Base-by-base conservation (phyloP, 2,797 vertebrate genomes). In the Petrocephalus schoutedeni region DNA sequence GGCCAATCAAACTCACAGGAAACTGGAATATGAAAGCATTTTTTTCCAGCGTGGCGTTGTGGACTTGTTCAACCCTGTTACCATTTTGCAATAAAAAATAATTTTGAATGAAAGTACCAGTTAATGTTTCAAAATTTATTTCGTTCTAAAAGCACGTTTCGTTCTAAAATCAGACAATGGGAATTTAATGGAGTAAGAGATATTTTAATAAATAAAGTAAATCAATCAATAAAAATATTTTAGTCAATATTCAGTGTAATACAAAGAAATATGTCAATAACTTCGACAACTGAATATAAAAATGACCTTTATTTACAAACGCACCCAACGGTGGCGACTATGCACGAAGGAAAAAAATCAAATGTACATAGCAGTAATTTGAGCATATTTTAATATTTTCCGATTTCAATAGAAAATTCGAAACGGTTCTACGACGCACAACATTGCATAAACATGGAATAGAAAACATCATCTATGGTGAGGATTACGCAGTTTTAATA, bases 21-120 rank as follows among this genome's bases (percentile, higher is more conserved):
- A 87, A 87, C 67, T 6, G 86, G 67, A 71, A 91, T 23, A 71
- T 45, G 41, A 90, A 88, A 90, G 14, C 82, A 80, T 89, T 64
- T 84, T 86, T 74, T 89, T 84, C 85, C 77, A 86, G 88, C 21
- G 90, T 45, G 67, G 88, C 86, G 57, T 91, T 91, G 89, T 89
- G 93, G 90, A 88, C 88, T 92, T 94, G 92, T 93, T 91, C 89
- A 92, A 90, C 89, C 87, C 87, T 86, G 91, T 90, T 90, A 92
- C 88, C 92, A 86, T 94, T 95, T 95, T 93, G 92, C 93, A 96
- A 96, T 96, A 96, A 96, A 96, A 96, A 90, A 86, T 84, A 84
- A 93, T 92, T 94, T 93, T 90, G 91, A 94, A 91, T 86, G 89
- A 94, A 92, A 85, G 21, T 51, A 49, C 57, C 59, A 74, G 64